A percentile compares a stretch with the other conserved stretches of the same genome.
Conservation (phyloP, 2,797 vertebrate genomes). For the Acomys russatus region DNA sequence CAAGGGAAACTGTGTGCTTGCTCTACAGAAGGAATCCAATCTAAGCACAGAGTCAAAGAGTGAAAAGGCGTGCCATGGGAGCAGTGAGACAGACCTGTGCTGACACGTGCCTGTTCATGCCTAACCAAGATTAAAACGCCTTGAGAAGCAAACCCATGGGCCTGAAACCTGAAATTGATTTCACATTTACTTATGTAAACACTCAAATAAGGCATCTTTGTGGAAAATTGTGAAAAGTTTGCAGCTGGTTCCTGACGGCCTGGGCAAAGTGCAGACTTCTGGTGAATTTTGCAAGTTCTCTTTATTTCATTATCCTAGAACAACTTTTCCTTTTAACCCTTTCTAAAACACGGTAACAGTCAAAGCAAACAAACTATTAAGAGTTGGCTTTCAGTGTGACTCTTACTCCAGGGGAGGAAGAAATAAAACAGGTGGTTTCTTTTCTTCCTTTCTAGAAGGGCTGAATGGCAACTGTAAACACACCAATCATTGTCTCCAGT, state of each 20-base stretch:
- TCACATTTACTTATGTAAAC: slow-evolving; percentile 74
- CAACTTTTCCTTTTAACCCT: slow-evolving; percentile 83
- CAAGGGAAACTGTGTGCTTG: slow-evolving; percentile 49
- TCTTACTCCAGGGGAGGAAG: slow-evolving; percentile 79
- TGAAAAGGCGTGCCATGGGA: slow-evolving; percentile 71
- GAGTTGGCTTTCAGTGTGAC: slow-evolving; percentile 84
- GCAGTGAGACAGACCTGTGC: neutral
- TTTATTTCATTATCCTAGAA: slow-evolving; percentile 78
- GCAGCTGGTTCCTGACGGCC: slow-evolving; percentile 61
- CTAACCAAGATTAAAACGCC: slow-evolving; percentile 64
- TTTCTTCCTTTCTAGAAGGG: slow-evolving; percentile 81
- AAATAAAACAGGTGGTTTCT: slow-evolving; percentile 85
- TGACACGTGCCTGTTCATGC: neutral
- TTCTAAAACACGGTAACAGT: slow-evolving; percentile 88
- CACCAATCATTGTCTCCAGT: slow-evolving; percentile 52
- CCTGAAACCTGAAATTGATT: neutral
- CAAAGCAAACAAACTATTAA: slow-evolving; percentile 86
- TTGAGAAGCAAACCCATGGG: slow-evolving; percentile 63
- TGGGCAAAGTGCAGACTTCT: slow-evolving; percentile 66
- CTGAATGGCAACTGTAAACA: slow-evolving; percentile 55
- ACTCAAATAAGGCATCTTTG: slow-evolving; percentile 70
- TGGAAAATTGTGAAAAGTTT: slow-evolving; percentile 73
- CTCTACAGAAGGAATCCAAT: slow-evolving; percentile 68
- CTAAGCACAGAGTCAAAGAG: slow-evolving; percentile 59
- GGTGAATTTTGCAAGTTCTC: slow-evolving; percentile 65